Conservation (phyloP, 1,140 invertebrate species). For the Lineus longissimus region DNA sequence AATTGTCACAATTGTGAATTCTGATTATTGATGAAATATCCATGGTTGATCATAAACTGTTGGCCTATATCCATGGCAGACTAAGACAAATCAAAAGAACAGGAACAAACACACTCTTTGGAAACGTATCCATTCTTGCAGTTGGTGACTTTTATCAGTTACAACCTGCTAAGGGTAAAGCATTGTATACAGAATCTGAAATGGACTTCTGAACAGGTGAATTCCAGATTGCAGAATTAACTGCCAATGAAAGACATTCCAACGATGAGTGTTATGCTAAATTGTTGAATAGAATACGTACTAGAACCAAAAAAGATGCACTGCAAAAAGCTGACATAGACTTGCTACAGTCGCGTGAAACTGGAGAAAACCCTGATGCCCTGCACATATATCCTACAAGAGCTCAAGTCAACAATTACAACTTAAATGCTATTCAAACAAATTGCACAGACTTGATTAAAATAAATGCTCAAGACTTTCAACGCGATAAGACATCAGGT, state of each 20-base stretch:
- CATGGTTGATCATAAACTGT: constrained; percentile 18
- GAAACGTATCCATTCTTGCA: constrained; percentile 19
- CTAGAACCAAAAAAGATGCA: no score
- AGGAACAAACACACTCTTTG: constrained; percentile 13
- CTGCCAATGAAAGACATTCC: no score
- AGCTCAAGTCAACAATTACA: no score
- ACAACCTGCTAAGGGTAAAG: not conserved
- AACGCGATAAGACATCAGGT: no score
- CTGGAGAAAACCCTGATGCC: no score
- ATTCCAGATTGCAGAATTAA: not conserved
- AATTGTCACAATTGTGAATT: constrained; percentile 1
- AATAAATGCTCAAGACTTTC: no score
- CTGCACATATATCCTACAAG: no score
- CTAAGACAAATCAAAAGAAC: constrained; percentile 8
- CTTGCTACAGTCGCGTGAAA: no score
- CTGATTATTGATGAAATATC: constrained; percentile 20
- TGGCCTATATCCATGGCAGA: constrained; percentile 22
- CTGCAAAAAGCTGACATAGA: no score
- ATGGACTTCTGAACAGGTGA: not conserved
- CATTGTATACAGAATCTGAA: not conserved
- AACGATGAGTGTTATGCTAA: no score
- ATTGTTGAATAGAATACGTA: no score
- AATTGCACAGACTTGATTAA: not conserved
- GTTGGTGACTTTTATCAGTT: constrained; percentile 18
- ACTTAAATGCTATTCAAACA: no score